Evolutionary conservation across 2,113 vertebrate genomes (phyloP), one percentile per base, ranked within the genome.

Genomic region (Propithecus coquereli): DNA sequence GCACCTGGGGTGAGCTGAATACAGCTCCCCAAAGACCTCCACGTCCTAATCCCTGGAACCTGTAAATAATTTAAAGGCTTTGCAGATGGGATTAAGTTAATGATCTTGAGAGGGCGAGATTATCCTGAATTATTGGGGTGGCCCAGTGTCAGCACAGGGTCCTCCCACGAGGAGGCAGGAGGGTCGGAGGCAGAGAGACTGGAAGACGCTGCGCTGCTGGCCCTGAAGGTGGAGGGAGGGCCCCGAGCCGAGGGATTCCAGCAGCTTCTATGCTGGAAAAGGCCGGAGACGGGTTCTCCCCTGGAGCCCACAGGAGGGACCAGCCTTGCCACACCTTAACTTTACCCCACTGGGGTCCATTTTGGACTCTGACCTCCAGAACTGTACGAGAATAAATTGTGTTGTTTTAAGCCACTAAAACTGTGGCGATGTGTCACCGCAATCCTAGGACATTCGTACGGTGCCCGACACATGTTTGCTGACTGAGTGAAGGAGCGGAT

Each of bases 161-260:
- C 40, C 34, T 57, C 20, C 2, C 0, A 16, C 54, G 30, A 80
- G 54, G 1, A 13, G 32, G 17, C 20, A 32, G 37, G 50, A 59
- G 27, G 30, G 8, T 43, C 14, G 3, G 50, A 30, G 54, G 8
- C 37, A 71, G 16, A n/a, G 79, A n/a, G 80, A 3, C 54, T 13
- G n/a, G 57, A 22, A 37, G 43, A 25, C 6, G 13, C n/a, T 22
- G 11, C 0, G 0, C 23, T 12, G 16, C 76, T 23, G 34, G n/a
- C 83, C 1, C 6, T 5, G 10, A 27, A 22, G 34, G 16, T 5
- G 17, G 54, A 77, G 37, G 37, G 13, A 14, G 57, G 32, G 27
- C 52, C 3, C 0, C 0, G 1, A 40, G 57, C 7, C 5, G 11
- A 93, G 87, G 27, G 18, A 12, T 10, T 30, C 0, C 0, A 23